Base-by-base conservation (phyloP, 1,140 invertebrate species). In the Archivesica marissinica region DNA sequence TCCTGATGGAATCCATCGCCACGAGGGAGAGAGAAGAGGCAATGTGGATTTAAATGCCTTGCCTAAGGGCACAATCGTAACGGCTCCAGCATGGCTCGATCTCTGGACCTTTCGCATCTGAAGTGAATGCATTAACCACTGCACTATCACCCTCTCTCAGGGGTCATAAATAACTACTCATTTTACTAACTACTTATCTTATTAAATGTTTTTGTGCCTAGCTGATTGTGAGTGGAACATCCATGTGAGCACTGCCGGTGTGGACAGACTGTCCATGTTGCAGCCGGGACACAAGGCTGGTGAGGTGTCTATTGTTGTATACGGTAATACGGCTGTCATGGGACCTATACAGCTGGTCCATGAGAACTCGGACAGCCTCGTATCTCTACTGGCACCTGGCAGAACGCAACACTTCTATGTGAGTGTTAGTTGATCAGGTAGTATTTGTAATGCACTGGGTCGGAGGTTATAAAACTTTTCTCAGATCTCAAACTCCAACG, bases 151-250 rank as follows among this genome's bases (percentile, higher is more conserved):
- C n/a, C n/a, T n/a, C n/a, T n/a, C n/a, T n/a, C n/a, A n/a, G n/a
- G n/a, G n/a, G n/a, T n/a, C n/a, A n/a, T n/a, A n/a, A n/a, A n/a
- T n/a, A n/a, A n/a, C n/a, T n/a, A n/a, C n/a, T n/a, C n/a, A n/a
- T n/a, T n/a, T n/a, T n/a, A n/a, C n/a, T n/a, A n/a, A n/a, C n/a
- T n/a, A n/a, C n/a, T n/a, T n/a, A n/a, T n/a, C n/a, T n/a, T n/a
- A n/a, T n/a, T n/a, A n/a, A n/a, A n/a, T n/a, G n/a, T 66, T 23
- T 66, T 6, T 66, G 9, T 13, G 11, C 9, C 13, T 61, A 30
- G 4, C 28, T 91, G 91, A 88, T 68, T 91, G 91, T 35, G 88
- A 89, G 25, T 92, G 91, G 91, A 86, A 88, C 15, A 64, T 92
- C 20, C 87, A 80, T 75, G 56, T 92, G 20, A 90, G 86, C 7